Evolutionary conservation across 1,140 invertebrate species (phyloP).

Genomic region (Pomacea maculata): DNA sequence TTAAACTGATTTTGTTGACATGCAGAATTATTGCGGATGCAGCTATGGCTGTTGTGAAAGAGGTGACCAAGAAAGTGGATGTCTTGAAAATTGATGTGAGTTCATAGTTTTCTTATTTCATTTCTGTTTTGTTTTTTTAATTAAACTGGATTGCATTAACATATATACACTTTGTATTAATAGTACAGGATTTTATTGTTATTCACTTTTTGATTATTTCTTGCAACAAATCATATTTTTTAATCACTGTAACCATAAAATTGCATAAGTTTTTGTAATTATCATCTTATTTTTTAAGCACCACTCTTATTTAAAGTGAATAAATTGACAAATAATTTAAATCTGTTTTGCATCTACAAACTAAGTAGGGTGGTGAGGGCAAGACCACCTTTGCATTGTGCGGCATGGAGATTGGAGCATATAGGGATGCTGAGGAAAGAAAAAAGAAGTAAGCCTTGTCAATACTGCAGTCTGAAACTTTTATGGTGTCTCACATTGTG

Average conservation of each 20-base stretch:
- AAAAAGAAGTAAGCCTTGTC: conserved; percentile 63
- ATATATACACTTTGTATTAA: too few relatives aligned
- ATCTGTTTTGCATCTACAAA: too few relatives aligned
- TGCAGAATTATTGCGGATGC: conserved; percentile 78
- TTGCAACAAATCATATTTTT: too few relatives aligned
- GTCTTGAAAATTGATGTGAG: conserved; percentile 81
- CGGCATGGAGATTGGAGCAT: conserved; percentile 83
- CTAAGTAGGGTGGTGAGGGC: conserved; percentile 63
- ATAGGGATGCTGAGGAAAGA: conserved; percentile 78
- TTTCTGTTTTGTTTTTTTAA: neutral
- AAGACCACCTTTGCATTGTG: conserved; percentile 83
- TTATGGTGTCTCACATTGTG: too few relatives aligned
- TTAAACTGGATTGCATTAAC: too few relatives aligned
- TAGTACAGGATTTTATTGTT: too few relatives aligned
- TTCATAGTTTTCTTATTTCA: neutral
- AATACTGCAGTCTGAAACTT: neutral
- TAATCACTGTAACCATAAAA: too few relatives aligned
- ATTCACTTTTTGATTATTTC: too few relatives aligned
- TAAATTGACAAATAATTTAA: too few relatives aligned
- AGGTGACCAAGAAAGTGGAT: conserved; percentile 77
- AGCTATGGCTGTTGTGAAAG: conserved; percentile 83
- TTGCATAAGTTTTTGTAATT: too few relatives aligned
- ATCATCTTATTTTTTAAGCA: too few relatives aligned
- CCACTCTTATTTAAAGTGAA: too few relatives aligned
- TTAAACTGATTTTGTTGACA: conserved; percentile 23